Evolutionary conservation across 2,797 vertebrate genomes (phyloP).

Genomic region (Pseudomugil tenellus): DNA sequence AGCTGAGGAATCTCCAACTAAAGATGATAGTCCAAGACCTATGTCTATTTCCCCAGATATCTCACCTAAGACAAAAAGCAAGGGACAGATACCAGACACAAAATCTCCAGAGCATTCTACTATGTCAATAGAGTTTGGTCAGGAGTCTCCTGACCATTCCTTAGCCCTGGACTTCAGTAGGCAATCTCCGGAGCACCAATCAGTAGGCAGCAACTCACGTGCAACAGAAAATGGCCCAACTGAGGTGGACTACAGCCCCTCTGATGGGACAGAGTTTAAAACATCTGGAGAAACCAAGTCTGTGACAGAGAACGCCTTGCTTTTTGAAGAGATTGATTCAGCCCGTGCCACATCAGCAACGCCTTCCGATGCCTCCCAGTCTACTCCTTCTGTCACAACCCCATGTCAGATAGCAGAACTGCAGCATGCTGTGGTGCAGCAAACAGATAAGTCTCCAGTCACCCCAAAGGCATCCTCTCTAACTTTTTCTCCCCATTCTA

Average conservation of each 20-base stretch:
- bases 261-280: constrained; percentile 82
- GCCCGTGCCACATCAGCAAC: constrained; percentile 87
- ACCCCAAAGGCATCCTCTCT: constrained; percentile 74
- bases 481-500: constrained; percentile 75
- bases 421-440: constrained; percentile 53
- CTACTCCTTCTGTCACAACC: constrained; percentile 91
- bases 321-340: constrained; percentile 87
- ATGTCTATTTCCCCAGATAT: constrained; percentile 98
- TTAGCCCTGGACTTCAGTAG: constrained; percentile 93
- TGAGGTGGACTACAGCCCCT: constrained; percentile 93
- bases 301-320: constrained; percentile 81
- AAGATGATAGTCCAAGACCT: constrained; percentile 93
- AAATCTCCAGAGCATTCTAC: constrained; percentile 91
- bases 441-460: constrained; percentile 70
- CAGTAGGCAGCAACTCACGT: constrained; percentile 75
- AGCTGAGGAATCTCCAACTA: constrained; percentile 92
- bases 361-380: constrained; percentile 93
- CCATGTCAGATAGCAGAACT: constrained; percentile 88
- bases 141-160: constrained; percentile 94
- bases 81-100: constrained; percentile 83
- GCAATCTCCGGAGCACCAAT: constrained; percentile 91
- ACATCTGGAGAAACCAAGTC: constrained; percentile 76
- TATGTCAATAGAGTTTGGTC: constrained; percentile 90
- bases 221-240: constrained; percentile 95
- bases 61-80: constrained; percentile 91